These are phyloP conservation scores for Hyperoplus immaculatus DNA, from an alignment of 2,797 vertebrate species.

Conservation along the genomic window DNA sequence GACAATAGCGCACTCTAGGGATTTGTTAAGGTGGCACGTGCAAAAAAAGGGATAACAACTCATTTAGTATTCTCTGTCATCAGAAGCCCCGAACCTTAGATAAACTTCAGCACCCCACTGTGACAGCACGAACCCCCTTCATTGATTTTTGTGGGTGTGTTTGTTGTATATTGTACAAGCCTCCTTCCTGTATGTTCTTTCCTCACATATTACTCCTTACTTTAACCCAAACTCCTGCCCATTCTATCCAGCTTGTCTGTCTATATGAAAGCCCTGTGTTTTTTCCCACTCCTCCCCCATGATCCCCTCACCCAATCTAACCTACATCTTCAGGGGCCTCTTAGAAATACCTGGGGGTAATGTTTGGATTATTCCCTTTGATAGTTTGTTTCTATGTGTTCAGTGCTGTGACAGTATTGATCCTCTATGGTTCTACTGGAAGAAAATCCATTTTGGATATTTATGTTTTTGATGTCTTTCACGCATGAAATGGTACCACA, in stretches of 20 bases:
- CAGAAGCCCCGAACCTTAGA: constrained; percentile 26
- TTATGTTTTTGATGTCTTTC: constrained; percentile 9
- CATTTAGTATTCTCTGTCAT: constrained; percentile 74
- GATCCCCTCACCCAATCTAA: neutral
- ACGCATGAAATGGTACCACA: neutral
- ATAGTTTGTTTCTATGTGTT: constrained; percentile 36
- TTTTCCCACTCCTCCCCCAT: neutral
- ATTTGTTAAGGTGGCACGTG: constrained; percentile 66
- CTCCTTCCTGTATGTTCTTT: constrained; percentile 7
- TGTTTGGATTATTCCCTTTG: constrained; percentile 68
- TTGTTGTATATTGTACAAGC: constrained; percentile 5
- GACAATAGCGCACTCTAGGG: constrained; percentile 39
- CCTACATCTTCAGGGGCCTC: constrained; percentile 5
- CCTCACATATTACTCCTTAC: neutral
- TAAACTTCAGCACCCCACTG: constrained; percentile 18
- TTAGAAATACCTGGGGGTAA: constrained; percentile 8
- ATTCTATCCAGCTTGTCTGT: neutral
- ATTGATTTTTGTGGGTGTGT: constrained; percentile 53
- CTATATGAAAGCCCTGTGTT: neutral
- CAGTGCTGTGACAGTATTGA: constrained; percentile 13
- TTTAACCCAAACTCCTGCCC: neutral
- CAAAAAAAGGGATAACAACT: constrained; percentile 24
- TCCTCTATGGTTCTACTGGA: neutral
- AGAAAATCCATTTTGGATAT: neutral
- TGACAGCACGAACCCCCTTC: constrained; percentile 4